Base-by-base conservation (phyloP, 2,113 vertebrate genomes). In the Larimichthys polyactis region DNA sequence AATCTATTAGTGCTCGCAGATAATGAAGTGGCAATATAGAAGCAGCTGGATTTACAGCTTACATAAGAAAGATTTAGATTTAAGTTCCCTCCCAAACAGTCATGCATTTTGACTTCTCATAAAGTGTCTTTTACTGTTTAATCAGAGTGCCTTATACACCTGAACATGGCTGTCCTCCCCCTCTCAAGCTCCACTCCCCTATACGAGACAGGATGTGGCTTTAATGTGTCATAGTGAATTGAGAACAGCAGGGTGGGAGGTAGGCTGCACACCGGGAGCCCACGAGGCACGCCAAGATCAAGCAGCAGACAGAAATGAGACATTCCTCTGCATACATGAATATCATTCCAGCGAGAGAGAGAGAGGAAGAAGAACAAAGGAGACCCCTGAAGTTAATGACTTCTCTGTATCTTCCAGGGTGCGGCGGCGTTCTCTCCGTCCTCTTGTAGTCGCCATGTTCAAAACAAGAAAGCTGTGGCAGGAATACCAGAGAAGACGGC, bases 291-390 rank as follows among this genome's bases (percentile, higher is more conserved):
- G 71, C 65, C 29, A 4, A 81, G 77, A 90, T 91, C 88, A 88
- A 88, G 91, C 75, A 76, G 58, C 32, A 32, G 11, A 66, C 79
- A 51, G 76, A 82, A 75, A 66, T 48, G 75, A 90, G 84, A 79
- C 86, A 63, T 92, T 84, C 84, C 73, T 75, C 78, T 85, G 87
- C 87, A 92, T 86, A 89, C 88, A 90, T 93, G 89, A 92, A 92
- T 92, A 85, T 89, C 66, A 82, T 87, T 86, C 51, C 48, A 16
- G 62, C 5, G 8, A 14, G 68, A 43, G 29, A 43, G 29, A 29
- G 52, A 48, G 52, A 17, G 40, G 20, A 58, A n/a, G 20, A 19
- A 65, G 69, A 90, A 86, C 90, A 89, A 89, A 88, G 86, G 75
- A 40, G 36, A 40, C 7, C 70, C 6, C 59, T 3, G 22, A 70